A percentile compares a stretch with the other conserved stretches of the same genome.
Evolutionary conservation across 2,797 vertebrate genomes (phyloP).

Genomic region (Spinus olivaceus): DNA sequence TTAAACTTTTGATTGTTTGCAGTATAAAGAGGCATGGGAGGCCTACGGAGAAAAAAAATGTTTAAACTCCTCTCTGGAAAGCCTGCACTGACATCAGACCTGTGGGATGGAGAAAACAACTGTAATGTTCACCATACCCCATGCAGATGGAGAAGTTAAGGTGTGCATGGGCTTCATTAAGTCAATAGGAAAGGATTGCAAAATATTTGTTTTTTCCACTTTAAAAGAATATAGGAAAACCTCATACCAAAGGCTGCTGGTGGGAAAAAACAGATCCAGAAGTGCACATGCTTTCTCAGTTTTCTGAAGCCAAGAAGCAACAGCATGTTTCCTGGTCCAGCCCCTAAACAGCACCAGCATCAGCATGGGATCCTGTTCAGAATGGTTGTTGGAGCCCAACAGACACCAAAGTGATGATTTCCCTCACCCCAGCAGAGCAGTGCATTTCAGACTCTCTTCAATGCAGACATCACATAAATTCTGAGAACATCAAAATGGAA

Average conservation of each 20-base stretch:
- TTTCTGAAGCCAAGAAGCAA: not conserved
- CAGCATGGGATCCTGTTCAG: not conserved
- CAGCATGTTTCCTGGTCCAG: not conserved
- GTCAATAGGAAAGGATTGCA: not conserved
- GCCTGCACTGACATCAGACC: not conserved
- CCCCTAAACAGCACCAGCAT: not conserved
- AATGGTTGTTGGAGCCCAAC: not conserved
- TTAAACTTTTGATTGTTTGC: not conserved
- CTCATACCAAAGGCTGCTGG: not conserved
- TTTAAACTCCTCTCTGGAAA: not conserved
- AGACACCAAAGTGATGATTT: conserved; percentile 2
- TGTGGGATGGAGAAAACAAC: not conserved
- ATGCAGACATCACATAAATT: not conserved
- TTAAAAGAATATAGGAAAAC: not conserved
- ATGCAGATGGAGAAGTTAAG: not conserved
- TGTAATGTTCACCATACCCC: not conserved
- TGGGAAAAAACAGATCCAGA: not conserved
- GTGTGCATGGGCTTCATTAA: not conserved
- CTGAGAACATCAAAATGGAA: not conserved
- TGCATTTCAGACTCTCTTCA: not conserved
- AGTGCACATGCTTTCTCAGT: not conserved
- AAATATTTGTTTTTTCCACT: not conserved
- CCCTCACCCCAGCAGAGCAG: not conserved
- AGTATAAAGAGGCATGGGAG: not conserved
- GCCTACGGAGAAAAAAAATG: not conserved